A percentile compares a stretch with the other conserved stretches of the same genome.
These are phyloP conservation scores for silkworm (Bombyx mori) DNA, from an alignment of 1,140 invertebrate genomes.

Conservation along the genomic window ASM3026992v2 NC_085131.1:7227001-7227500, in stretches of 20 bases:
- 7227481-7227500: slow-evolving; percentile 2
- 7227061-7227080: no score
- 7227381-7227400: slow-evolving; percentile 14
- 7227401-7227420: background rate
- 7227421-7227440: background rate
- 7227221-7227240: background rate
- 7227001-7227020: no score
- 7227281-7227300: slow-evolving; percentile 12
- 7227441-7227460: slow-evolving; percentile 4
- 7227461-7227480: slow-evolving; percentile 8
- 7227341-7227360: slow-evolving; percentile 8
- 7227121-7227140: background rate
- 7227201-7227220: no score
- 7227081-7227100: no score
- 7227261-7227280: slow-evolving; percentile 18
- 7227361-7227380: slow-evolving; percentile 14
- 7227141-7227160: background rate
- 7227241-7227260: slow-evolving; percentile 7
- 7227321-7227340: slow-evolving; percentile 10
- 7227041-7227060: no score
- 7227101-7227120: background rate
- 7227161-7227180: no score
- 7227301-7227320: slow-evolving; percentile 15
- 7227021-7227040: no score
- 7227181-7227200: no score